Conservation (phyloP, 1,140 invertebrate genomes). For the Pollicipes pollicipes region DNA sequence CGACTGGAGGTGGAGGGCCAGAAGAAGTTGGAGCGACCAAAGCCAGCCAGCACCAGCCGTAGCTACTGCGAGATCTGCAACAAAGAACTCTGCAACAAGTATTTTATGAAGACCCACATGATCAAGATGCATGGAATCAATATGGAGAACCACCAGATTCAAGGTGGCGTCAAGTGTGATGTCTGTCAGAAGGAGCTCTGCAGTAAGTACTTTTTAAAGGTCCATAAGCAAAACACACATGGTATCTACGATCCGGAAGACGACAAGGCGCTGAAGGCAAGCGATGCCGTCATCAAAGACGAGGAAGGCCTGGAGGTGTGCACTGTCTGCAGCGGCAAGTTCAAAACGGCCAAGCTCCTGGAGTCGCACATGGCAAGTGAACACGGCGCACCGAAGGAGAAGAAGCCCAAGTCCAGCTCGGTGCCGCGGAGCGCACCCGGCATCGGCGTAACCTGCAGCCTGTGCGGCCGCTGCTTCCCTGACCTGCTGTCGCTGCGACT, state of each 20-base stretch:
- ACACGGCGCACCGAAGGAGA: conserved; percentile 41
- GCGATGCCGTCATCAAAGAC: conserved; percentile 29
- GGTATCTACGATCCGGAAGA: conserved; percentile 58
- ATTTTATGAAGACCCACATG: conserved; percentile 99
- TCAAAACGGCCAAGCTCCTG: conserved; percentile 74
- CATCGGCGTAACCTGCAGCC: conserved; percentile 25
- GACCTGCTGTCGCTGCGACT: conserved; percentile 35
- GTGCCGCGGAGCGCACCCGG: conserved; percentile 12
- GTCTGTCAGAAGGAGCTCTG: conserved; percentile 94
- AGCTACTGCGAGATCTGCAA: conserved; percentile 98
- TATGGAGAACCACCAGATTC: conserved; percentile 62
- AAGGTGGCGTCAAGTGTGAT: conserved; percentile 84
- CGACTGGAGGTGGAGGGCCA: conserved; percentile 17
- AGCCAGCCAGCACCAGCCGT: conserved; percentile 34
- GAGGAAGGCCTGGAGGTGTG: conserved; percentile 43
- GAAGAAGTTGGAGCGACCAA: conserved; percentile 17
- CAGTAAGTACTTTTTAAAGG: conserved; percentile 90
- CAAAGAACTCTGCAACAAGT: conserved; percentile 98
- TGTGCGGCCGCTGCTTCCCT: conserved; percentile 31
- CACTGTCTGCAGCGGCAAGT: conserved; percentile 66
- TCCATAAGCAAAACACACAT: conserved; percentile 95
- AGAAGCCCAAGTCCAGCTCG: conserved; percentile 16
- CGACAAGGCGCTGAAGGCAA: conserved; percentile 19
- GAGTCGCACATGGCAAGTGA: conserved; percentile 73
- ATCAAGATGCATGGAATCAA: conserved; percentile 97